Conservation (phyloP, 1,140 invertebrate genomes). For the Coptotermes formosanus region DNA sequence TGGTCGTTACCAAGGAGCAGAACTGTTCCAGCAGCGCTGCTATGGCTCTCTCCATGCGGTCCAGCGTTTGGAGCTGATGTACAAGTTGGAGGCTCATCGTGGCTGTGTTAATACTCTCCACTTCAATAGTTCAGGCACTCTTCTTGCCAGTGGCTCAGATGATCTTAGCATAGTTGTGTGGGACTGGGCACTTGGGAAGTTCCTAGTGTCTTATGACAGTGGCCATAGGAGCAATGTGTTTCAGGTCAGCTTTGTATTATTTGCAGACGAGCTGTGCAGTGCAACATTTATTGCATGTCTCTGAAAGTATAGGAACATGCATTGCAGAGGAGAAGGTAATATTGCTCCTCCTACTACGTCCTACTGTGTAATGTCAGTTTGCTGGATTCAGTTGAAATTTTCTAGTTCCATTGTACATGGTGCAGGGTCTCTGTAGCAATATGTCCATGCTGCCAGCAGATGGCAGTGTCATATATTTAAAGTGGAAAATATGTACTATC, state of each 20-base stretch:
- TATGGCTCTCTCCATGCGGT: conserved; percentile 81
- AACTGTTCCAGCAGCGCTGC: conserved; percentile 67
- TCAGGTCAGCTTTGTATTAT: conserved; percentile 64
- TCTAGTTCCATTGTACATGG: no score
- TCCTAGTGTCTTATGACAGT: conserved; percentile 64
- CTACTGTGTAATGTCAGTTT: no score
- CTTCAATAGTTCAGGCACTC: conserved; percentile 77
- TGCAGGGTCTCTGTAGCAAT: no score
- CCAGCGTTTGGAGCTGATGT: conserved; percentile 76
- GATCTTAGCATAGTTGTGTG: conserved; percentile 83
- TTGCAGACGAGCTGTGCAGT: no score
- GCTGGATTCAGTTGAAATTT: no score
- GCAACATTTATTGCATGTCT: no score
- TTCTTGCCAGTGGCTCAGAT: conserved; percentile 86
- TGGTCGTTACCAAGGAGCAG: conserved; percentile 49
- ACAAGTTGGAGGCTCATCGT: conserved; percentile 74
- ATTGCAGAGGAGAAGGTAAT: no score
- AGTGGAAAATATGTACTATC: no score
- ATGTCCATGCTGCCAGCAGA: no score
- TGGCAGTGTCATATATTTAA: no score
- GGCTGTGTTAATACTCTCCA: conserved; percentile 92
- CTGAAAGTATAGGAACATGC: no score
- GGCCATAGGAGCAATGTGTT: conserved; percentile 88
- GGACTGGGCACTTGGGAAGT: conserved; percentile 80
- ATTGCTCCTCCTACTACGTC: no score